phyloP scores from a whole-genome alignment of 1,140 invertebrate genomes.

The Lerema accius region DNA sequence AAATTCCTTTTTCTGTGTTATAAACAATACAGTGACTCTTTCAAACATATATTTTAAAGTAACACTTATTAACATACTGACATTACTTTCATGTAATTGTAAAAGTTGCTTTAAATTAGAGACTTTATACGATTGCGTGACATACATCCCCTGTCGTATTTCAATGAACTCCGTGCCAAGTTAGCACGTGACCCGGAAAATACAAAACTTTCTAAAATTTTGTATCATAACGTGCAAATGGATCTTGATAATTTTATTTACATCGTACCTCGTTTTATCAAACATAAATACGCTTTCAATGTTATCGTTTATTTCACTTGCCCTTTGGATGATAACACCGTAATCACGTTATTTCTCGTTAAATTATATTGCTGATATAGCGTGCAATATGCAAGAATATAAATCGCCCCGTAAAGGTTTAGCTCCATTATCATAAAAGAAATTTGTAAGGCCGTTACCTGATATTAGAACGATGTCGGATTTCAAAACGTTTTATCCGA shows the following conservation, averaged over 20 bases:
- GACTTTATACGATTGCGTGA: too few species aligned
- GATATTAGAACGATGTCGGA: background rate
- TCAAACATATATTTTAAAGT: too few species aligned
- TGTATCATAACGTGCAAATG: slow-evolving; percentile 20
- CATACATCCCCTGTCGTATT: slow-evolving; percentile 47
- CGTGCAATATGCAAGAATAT: slow-evolving; percentile 32
- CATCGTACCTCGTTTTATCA: slow-evolving; percentile 27
- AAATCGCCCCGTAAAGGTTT: slow-evolving; percentile 23
- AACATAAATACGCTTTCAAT: slow-evolving; percentile 33
- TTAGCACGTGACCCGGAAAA: background rate
- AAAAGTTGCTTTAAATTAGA: too few species aligned
- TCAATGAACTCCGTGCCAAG: slow-evolving; percentile 49
- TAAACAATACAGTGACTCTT: too few species aligned
- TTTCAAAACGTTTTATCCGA: background rate
- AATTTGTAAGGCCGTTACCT: slow-evolving; percentile 15
- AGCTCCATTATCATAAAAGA: slow-evolving; percentile 21
- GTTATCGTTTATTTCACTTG: slow-evolving; percentile 34
- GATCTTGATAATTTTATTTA: slow-evolving; percentile 36
- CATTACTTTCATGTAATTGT: too few species aligned
- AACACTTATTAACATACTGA: too few species aligned
- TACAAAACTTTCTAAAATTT: background rate
- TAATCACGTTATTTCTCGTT: slow-evolving; percentile 29
- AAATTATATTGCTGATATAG: slow-evolving; percentile 21
- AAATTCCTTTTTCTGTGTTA: too few species aligned
- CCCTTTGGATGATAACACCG: slow-evolving; percentile 23